phyloP scores from a whole-genome alignment of 2,113 vertebrate genomes.

The Paralichthys olivaceus region DNA sequence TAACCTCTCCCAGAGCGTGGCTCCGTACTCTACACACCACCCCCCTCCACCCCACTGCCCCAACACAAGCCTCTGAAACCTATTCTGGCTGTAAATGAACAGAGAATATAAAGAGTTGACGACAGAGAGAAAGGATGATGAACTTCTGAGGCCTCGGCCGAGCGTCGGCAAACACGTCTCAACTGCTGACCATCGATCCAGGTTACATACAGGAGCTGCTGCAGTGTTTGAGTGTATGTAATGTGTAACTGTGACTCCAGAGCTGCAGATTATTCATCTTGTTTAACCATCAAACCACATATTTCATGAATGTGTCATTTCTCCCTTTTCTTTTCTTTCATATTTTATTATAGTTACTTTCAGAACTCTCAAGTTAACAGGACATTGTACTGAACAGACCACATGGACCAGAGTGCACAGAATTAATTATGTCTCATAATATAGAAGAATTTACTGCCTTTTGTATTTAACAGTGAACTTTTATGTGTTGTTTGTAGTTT shows the following conservation, averaged over 20 bases:
- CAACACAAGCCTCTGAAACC: not conserved
- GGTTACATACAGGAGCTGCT: not conserved
- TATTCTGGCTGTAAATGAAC: no score
- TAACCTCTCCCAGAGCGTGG: not conserved
- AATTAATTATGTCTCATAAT: no score
- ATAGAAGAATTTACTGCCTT: no score
- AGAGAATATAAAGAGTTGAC: no score
- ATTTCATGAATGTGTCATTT: not conserved
- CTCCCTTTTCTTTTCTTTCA: not conserved
- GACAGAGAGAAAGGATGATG: no score
- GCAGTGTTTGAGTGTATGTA: slow-evolving; percentile 22
- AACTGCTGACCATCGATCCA: not conserved
- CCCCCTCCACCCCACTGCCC: not conserved
- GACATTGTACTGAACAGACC: no score
- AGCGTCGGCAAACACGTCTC: no score
- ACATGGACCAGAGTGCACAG: no score
- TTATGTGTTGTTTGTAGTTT: not conserved
- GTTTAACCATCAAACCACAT: slow-evolving; percentile 16
- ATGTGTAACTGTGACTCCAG: slow-evolving; percentile 28
- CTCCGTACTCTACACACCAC: not conserved
- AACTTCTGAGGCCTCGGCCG: no score
- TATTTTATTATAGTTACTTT: not conserved
- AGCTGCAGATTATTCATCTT: slow-evolving; percentile 3
- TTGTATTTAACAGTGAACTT: no score
- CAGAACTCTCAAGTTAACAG: no score